Evolutionary conservation across 2,113 vertebrate genomes (phyloP), one percentile per base, ranked within the genome.

Genomic region (Strix aluco): DNA sequence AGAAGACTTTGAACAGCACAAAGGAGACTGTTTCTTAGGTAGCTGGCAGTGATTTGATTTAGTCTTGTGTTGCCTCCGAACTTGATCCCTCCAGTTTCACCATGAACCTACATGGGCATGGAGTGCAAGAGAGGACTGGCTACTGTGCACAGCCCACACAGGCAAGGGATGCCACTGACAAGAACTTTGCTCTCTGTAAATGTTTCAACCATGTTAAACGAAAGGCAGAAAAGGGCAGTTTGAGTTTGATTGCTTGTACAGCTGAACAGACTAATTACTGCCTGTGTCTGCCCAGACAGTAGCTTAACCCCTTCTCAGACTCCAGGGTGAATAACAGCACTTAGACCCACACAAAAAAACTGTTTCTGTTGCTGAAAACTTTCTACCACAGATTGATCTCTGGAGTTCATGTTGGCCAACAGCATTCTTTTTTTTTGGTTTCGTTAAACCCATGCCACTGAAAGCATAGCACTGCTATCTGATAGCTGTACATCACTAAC

Each of bases 221-320:
- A 59, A 66, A 91, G 81, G 81, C 46, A 82, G 77, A 61, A 91
- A 94, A 69, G 73, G 73, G 65, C 90, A 75, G 63, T 42, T 93
- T 29, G 67, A 32, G 12, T 80, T 77, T 44, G 88, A 19, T 65
- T 80, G 67, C 85, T 42, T 23, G 62, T 81, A 13, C 4, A 2
- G 1, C 15, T 85, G 84, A 94, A 15, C 81, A 49, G 54, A 61
- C 36, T 55, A 40, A 74, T 71, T 32, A 15, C 67, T 84, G 83
- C 72, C 73, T 38, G 42, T 30, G 71, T 23, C 69, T 67, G 74
- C 57, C 57, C 57, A 49, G 81, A 21, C 57, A 46, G 44, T 46
- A 44, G 38, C 21, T 94, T 87, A 93, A 87, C 79, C 74, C 61
- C 25, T 94, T 75, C 92, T 65, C 58, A 38, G 58, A 10, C 17